Evolutionary conservation across 2,113 vertebrate genomes (phyloP), one percentile per base, ranked within the genome.

Genomic region (Nesoenas mayeri): DNA sequence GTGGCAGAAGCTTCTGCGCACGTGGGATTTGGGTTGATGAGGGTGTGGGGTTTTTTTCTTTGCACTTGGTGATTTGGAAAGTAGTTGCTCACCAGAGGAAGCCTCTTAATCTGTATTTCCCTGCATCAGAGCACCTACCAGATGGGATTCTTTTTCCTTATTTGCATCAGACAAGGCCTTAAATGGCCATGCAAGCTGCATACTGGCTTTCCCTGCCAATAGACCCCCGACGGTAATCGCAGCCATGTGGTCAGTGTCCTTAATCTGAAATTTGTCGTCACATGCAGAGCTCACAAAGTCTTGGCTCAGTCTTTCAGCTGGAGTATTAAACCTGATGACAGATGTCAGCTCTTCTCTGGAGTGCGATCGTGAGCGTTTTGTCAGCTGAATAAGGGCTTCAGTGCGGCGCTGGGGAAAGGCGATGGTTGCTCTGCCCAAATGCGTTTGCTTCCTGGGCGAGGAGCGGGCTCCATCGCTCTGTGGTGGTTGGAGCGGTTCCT

Each of bases 161-260:
- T 28, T 5, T 73, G 42, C n/a, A 51, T 32, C 77, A 88, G 79
- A 61, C 61, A 26, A 61, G 38, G 65, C 72, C 79, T 89, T 90
- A 95, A 87, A 93, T 54, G 82, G 74, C 83, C 3, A 0, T 66
- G 81, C 0, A 32, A 70, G 82, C 71, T 50, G 15, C 0, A 0
- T 0, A 10, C 57, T 82, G 84, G 58, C 80, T 79, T 74, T 91
- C 54, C 17, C 71, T 93, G 91, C 93, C 79, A 83, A 31, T 42
- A 60, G 40, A 14, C 64, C 66, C 61, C 73, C 38, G 78, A 69
- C 25, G 85, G 53, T 66, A 78, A 79, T 80, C 71, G 4, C 3
- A 15, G 94, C 61, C 87, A 34, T 40, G 44, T 54, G 94, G 48
- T 29, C 83, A 25, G 42, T 20, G 93, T 38, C 91, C 95, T 75